phyloP scores from a whole-genome alignment of 2,888 invertebrate species.

The Rhynchonema sp. region DNA sequence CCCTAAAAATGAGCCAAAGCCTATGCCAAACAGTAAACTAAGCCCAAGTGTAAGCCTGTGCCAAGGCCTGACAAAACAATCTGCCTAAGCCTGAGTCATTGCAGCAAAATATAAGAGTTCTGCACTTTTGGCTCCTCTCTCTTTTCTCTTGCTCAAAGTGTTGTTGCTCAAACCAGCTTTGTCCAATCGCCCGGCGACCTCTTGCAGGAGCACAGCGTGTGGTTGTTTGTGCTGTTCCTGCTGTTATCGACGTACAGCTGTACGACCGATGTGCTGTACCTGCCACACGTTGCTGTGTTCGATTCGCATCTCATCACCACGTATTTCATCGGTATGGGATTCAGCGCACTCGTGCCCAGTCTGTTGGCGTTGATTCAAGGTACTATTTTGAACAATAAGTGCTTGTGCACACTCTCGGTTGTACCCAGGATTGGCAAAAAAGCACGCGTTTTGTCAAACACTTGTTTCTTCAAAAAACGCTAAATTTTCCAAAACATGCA shows the following conservation, averaged over 20 bases:
- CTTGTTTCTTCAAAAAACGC: not conserved
- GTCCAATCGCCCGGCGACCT: not conserved
- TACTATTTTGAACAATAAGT: not conserved
- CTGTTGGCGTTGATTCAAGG: not conserved
- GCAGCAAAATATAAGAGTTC: no score
- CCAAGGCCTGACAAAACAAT: no score
- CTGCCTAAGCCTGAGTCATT: no score
- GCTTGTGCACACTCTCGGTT: not conserved
- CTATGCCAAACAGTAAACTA: no score
- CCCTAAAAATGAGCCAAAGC: no score
- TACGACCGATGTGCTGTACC: not conserved
- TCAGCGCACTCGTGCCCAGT: not conserved
- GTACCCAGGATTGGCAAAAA: not conserved
- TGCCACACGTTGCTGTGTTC: not conserved
- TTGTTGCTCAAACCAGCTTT: no score
- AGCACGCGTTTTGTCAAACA: not conserved
- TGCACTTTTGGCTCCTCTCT: no score
- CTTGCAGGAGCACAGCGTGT: not conserved
- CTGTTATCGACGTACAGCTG: not conserved
- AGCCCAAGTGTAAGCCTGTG: no score
- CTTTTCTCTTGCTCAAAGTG: no score
- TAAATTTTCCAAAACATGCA: no score
- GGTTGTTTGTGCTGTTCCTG: not conserved
- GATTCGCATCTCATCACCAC: not conserved
- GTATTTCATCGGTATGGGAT: not conserved